Conservation (phyloP, 1,140 invertebrate genomes). For the Aphaenogaster floridana region DNA sequence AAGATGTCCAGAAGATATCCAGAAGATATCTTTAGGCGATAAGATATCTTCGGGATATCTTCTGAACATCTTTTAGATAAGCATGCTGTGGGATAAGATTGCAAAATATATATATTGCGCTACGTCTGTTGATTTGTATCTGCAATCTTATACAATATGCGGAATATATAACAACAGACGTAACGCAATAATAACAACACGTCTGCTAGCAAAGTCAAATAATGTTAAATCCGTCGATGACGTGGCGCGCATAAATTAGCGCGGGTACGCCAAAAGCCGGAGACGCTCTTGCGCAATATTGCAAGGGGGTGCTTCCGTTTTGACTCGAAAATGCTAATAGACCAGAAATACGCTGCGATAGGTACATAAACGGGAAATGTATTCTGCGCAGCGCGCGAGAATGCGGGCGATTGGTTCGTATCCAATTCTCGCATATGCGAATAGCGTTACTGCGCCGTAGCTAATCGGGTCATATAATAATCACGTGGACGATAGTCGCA, state of each 20-base stretch:
- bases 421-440: constrained; percentile 56
- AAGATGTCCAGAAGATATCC: too few species aligned
- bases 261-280: background rate
- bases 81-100: too few species aligned
- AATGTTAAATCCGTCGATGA: background rate
- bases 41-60: too few species aligned
- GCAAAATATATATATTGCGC: background rate
- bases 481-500: constrained; percentile 68
- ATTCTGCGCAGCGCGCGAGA: constrained; percentile 29
- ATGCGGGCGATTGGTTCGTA: constrained; percentile 32
- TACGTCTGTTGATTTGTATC: too few species aligned
- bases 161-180: background rate
- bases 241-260: background rate
- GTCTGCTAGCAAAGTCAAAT: background rate
- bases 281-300: constrained; percentile 39
- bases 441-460: constrained; percentile 60
- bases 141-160: too few species aligned
- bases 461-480: constrained; percentile 70
- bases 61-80: too few species aligned
- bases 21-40: too few species aligned
- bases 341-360: background rate
- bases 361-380: constrained; percentile 5
- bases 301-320: background rate
- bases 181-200: background rate
- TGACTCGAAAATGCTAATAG: background rate